Evolutionary conservation across 2,113 vertebrate genomes (phyloP), one percentile per base, ranked within the genome.

Genomic region (Rhynchopsitta pachyrhyncha): DNA sequence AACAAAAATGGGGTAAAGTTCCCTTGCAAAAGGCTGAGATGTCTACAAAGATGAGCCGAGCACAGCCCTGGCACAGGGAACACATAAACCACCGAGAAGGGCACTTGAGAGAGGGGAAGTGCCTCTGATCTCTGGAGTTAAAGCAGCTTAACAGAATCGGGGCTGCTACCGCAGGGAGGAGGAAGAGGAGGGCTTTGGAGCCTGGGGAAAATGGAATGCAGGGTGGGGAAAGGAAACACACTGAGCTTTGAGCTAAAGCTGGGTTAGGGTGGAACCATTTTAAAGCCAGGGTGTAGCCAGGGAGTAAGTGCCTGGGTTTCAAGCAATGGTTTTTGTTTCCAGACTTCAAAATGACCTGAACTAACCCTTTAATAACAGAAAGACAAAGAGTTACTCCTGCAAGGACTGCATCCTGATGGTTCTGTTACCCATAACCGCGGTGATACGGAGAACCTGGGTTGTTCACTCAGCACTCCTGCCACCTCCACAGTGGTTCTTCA

Each of bases 141-240:
- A 98, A 98, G 97, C 97, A 98, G 98, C 96, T 98, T 98, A 98
- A 92, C 94, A 96, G 97, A 97, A 84, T 92, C 86, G 93, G 47
- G 82, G 90, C 85, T 86, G 86, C 83, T 87, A 88, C 93, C 67
- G 62, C 6, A 11, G 76, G 95, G 91, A 95, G 86, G 94, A 96
- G 79, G 92, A 95, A 95, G 97, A 97, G 95, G 97, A 93, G 60
- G 97, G 94, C 41, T 85, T 87, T 97, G 98, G 97, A 98, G 97
- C 97, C 97, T 98, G 97, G 98, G 98, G 98, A 98, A 99, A 98
- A 94, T 92, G 97, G 98, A 99, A 98, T 98, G 98, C 97, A 98
- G 98, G 98, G 98, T 98, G 98, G 98, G 98, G 98, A 98, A 98
- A 98, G 98, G 98, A 98, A 98, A 98, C 96, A 98, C 98, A 98